These are phyloP conservation scores for Oreotrochilus melanogaster DNA, from an alignment of 2,113 vertebrate genomes.

Conservation along the genomic window DNA sequence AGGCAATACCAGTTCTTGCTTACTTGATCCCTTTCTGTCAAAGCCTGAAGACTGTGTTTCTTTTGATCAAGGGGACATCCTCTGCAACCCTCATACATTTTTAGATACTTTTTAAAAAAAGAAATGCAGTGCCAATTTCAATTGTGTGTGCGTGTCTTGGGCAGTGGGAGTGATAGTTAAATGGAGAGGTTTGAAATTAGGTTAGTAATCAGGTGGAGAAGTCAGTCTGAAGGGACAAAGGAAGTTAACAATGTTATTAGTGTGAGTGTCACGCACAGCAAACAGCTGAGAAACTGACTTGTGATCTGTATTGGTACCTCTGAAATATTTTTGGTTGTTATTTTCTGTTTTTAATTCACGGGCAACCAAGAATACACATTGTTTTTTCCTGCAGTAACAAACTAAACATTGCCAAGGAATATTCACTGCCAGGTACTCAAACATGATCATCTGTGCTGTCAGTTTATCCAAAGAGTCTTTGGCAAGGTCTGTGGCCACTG, in stretches of 20 bases:
- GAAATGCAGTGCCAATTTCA: not conserved
- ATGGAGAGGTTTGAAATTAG: not conserved
- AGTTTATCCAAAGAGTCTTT: not conserved
- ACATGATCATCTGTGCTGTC: not conserved
- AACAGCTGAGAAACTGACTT: not conserved
- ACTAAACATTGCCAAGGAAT: not conserved
- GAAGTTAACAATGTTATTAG: not conserved
- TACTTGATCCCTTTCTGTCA: not conserved
- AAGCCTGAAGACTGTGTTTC: not conserved
- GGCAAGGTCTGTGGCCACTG: not conserved
- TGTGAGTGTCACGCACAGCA: rapidly evolving
- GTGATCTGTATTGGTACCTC: not conserved
- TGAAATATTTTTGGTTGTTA: not conserved
- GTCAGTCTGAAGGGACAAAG: not conserved
- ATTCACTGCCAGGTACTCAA: not conserved
- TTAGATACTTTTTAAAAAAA: not conserved
- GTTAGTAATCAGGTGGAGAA: not conserved
- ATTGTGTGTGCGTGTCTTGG: not conserved
- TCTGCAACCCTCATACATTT: not conserved
- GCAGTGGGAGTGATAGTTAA: not conserved
- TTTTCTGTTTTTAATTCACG: not conserved
- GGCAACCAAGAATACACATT: not conserved
- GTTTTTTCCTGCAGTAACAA: not conserved
- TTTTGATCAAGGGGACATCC: not conserved
- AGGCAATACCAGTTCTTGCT: not conserved